phyloP scores from a whole-genome alignment of 2,113 vertebrate species.

The Phalacrocorax brasilianus region DNA sequence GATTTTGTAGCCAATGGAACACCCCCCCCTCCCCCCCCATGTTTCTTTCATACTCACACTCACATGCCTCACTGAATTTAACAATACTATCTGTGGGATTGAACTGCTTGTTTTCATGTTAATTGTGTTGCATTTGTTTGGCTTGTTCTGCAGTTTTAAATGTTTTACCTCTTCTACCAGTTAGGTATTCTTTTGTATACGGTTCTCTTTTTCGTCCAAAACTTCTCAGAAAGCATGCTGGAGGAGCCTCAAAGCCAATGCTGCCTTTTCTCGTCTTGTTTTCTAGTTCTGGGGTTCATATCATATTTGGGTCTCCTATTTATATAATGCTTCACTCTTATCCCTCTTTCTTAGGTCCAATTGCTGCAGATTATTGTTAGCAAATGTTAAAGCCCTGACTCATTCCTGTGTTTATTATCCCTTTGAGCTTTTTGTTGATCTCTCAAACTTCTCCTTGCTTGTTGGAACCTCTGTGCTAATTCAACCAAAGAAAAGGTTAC shows the following conservation, averaged over 20 bases:
- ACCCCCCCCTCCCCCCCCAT: accelerated
- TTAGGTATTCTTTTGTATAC: background rate
- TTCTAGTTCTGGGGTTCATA: background rate
- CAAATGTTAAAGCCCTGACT: background rate
- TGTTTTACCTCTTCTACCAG: background rate
- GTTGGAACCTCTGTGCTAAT: background rate
- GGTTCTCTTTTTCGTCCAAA: background rate
- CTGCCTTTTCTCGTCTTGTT: background rate
- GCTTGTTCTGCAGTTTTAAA: background rate
- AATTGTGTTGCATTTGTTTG: background rate
- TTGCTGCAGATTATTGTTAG: background rate
- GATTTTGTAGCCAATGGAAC: background rate
- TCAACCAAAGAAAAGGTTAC: background rate
- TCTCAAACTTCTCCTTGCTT: background rate
- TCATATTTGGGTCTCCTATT: background rate
- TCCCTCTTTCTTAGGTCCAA: background rate
- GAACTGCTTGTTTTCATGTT: background rate
- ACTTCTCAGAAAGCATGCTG: background rate
- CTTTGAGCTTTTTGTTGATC: background rate
- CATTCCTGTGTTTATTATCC: background rate
- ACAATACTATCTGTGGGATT: background rate
- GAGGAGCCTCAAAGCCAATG: background rate
- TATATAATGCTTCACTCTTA: background rate
- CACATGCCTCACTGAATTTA: background rate
- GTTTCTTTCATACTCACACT: background rate